Conservation (phyloP, 2,113 vertebrate species). For the Brachirus orientalis region DNA sequence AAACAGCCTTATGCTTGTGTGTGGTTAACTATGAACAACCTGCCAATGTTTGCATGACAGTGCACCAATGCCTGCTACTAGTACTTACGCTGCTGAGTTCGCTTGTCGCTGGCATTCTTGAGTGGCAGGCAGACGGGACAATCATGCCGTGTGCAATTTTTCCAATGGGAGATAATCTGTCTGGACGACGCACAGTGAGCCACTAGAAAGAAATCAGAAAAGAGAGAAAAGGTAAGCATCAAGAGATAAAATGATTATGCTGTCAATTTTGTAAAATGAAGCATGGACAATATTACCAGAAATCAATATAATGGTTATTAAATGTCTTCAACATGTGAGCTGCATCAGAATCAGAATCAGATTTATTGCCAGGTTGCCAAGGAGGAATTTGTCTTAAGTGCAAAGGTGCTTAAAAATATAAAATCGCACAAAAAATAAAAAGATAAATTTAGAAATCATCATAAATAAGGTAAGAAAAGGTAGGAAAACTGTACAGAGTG, state of each 20-base stretch:
- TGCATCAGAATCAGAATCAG: too few relatives aligned
- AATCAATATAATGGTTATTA: neutral
- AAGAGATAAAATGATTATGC: neutral
- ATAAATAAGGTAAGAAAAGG: too few relatives aligned
- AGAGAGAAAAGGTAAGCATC: neutral
- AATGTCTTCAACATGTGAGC: neutral
- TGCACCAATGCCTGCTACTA: conserved; percentile 27
- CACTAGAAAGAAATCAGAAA: conserved; percentile 83
- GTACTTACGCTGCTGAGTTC: conserved; percentile 81
- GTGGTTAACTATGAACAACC: too few relatives aligned
- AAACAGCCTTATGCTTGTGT: too few relatives aligned
- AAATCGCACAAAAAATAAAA: too few relatives aligned
- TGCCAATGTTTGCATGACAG: too few relatives aligned
- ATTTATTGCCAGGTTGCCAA: too few relatives aligned
- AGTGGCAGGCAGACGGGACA: conserved; percentile 83
- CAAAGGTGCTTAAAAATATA: too few relatives aligned
- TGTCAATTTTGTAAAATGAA: neutral
- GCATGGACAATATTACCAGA: neutral
- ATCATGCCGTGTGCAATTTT: conserved; percentile 84
- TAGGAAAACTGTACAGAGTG: too few relatives aligned
- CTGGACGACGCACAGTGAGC: conserved; percentile 98
- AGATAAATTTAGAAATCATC: too few relatives aligned
- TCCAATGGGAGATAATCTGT: conserved; percentile 98
- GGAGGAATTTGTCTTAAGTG: too few relatives aligned
- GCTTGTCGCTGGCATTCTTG: conserved; percentile 84